Conservation (phyloP, 2,797 vertebrate genomes). For the Pseudochirops corinnae region DNA sequence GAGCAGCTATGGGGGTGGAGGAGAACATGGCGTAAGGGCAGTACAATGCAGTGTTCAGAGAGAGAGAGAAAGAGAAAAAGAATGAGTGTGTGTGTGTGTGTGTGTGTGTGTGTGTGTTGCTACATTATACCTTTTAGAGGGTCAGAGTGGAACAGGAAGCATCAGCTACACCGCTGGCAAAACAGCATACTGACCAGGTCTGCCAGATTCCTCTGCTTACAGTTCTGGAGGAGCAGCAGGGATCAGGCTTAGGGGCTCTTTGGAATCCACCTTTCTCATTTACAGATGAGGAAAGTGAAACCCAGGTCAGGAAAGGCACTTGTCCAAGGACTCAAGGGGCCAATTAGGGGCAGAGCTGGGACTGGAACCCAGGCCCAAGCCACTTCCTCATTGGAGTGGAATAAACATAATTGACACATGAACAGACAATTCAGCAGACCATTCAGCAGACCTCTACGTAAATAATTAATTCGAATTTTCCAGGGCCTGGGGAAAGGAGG, state of each 20-base stretch:
- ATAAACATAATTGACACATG: not conserved
- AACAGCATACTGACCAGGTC: not conserved
- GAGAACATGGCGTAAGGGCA: not conserved
- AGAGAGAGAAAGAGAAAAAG: too few relatives aligned
- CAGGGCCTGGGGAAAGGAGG: not conserved
- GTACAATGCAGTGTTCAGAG: not conserved
- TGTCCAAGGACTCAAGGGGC: not conserved
- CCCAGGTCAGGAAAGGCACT: not conserved
- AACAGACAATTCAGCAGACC: not conserved
- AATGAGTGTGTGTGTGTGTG: too few relatives aligned
- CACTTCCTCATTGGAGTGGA: not conserved
- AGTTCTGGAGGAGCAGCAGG: not conserved
- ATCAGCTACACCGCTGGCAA: not conserved
- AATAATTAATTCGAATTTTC: not conserved
- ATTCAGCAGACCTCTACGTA: not conserved
- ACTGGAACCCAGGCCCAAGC: not conserved
- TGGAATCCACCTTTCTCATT: not conserved
- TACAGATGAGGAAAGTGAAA: not conserved
- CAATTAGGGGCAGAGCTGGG: not conserved
- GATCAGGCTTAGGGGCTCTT: not conserved
- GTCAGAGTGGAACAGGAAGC: not conserved
- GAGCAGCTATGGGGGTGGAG: not conserved
- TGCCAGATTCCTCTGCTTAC: not conserved
- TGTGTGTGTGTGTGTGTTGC: too few relatives aligned
- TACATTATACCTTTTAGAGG: not conserved